These are phyloP conservation scores for Myodes glareolus DNA, from an alignment of 2,113 vertebrate genomes.

Conservation along the genomic window DNA sequence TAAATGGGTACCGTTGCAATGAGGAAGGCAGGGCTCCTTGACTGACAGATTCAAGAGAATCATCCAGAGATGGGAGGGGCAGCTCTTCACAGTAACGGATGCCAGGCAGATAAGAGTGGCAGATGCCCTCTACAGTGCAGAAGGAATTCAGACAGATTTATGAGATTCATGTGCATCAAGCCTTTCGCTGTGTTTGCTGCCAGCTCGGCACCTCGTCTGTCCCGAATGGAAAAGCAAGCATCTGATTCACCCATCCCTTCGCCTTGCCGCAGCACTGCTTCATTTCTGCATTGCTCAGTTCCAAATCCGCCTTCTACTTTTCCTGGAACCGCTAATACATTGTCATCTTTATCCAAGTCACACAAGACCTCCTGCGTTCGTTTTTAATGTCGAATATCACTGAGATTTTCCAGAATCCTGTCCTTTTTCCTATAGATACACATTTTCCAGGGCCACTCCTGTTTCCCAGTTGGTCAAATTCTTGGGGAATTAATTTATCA, in stretches of 20 bases:
- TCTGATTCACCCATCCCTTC: constrained; percentile 9
- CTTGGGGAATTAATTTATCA: constrained; percentile 38
- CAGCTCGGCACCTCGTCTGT: constrained; percentile 55
- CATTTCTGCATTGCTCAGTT: constrained; percentile 62
- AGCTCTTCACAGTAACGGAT: neutral
- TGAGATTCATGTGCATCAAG: constrained; percentile 33
- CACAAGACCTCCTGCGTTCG: constrained; percentile 57
- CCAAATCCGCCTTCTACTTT: constrained; percentile 70
- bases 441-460: constrained; percentile 23
- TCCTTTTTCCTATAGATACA: constrained; percentile 35
- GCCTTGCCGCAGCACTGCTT: neutral
- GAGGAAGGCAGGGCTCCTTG: neutral
- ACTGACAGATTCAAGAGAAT: neutral
- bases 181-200: constrained; percentile 37
- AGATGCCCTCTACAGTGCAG: constrained; percentile 39
- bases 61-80: neutral
- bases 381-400: constrained; percentile 61
- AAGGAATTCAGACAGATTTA: constrained; percentile 57
- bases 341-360: constrained; percentile 62
- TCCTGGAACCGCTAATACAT: constrained; percentile 73
- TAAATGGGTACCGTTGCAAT: neutral
- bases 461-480: constrained; percentile 49
- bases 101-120: constrained; percentile 34
- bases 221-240: constrained; percentile 67
- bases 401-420: constrained; percentile 45